A percentile compares a stretch with the other conserved stretches of the same genome.
Evolutionary conservation across 2,797 vertebrate species (phyloP).

Genomic region (Nyctibius grandis): DNA sequence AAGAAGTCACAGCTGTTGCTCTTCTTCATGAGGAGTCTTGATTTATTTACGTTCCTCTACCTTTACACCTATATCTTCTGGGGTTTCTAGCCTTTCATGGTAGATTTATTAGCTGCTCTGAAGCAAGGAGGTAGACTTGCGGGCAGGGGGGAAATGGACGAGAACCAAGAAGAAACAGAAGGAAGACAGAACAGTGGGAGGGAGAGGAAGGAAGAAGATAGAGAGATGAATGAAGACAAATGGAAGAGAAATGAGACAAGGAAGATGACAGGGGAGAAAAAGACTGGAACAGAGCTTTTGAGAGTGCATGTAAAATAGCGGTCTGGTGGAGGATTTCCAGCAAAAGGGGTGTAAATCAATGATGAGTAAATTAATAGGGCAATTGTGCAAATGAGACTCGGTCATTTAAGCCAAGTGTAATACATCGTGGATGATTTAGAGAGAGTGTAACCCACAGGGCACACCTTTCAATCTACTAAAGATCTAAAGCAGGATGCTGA

Average conservation of each 20-base stretch:
- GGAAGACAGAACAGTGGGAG: slow-evolving; percentile 42
- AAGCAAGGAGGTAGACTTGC: slow-evolving; percentile 10
- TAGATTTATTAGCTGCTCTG: slow-evolving; percentile 65
- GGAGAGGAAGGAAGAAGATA: slow-evolving; percentile 34
- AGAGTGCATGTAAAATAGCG: slow-evolving; percentile 6
- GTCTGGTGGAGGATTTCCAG: slow-evolving; percentile 53
- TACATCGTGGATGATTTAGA: slow-evolving; percentile 69
- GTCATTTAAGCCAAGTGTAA: slow-evolving; percentile 61
- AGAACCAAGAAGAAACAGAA: slow-evolving; percentile 27
- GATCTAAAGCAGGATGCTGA: slow-evolving; percentile 56
- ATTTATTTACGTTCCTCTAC: slow-evolving; percentile 8
- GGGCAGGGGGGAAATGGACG: not conserved
- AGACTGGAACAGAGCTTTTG: slow-evolving; percentile 19
- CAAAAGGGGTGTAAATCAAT: slow-evolving; percentile 73
- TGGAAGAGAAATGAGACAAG: slow-evolving; percentile 37
- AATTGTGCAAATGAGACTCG: slow-evolving; percentile 69
- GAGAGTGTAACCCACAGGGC: slow-evolving; percentile 54
- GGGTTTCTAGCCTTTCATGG: not conserved
- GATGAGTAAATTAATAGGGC: slow-evolving; percentile 75
- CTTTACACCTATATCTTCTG: slow-evolving; percentile 35
- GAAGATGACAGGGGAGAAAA: slow-evolving; percentile 27
- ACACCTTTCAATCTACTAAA: slow-evolving; percentile 63
- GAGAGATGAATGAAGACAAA: slow-evolving; percentile 59
- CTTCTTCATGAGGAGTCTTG: not conserved
- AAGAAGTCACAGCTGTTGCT: slow-evolving; percentile 26